A percentile compares a stretch with the other conserved stretches of the same genome.
Evolutionary conservation across 2,113 vertebrate genomes (phyloP).

Genomic region (Mandrillus leucophaeus): DNA sequence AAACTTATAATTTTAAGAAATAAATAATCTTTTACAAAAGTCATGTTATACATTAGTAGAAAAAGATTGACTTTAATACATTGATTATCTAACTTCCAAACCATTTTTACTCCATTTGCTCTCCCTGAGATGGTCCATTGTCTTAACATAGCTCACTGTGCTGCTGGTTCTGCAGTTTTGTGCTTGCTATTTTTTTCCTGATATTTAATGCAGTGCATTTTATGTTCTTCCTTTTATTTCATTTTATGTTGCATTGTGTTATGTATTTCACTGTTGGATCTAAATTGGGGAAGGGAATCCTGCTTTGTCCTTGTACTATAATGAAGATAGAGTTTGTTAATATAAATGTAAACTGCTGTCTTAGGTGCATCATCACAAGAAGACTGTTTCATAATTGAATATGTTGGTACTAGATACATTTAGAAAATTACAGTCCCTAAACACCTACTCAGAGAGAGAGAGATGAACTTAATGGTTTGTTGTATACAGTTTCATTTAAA

Average conservation of each 20-base stretch:
- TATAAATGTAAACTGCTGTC: constrained; percentile 71
- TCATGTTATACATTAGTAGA: neutral
- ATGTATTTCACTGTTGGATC: constrained; percentile 72
- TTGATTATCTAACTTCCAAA: constrained; percentile 2
- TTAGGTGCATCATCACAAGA: constrained; percentile 77
- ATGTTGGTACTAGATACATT: constrained; percentile 71
- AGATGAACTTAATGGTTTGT: constrained; percentile 70
- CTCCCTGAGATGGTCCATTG: constrained; percentile 47
- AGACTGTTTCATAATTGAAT: constrained; percentile 71
- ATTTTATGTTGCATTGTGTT: constrained; percentile 65
- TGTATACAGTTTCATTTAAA: constrained; percentile 77
- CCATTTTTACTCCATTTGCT: neutral
- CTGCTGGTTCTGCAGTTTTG: constrained; percentile 17
- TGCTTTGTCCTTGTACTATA: constrained; percentile 67
- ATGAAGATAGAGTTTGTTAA: constrained; percentile 73
- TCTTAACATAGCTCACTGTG: constrained; percentile 9
- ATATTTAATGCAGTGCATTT: constrained; percentile 66
- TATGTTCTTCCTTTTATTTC: constrained; percentile 76
- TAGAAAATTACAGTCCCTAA: constrained; percentile 78
- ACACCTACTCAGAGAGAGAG: constrained; percentile 70
- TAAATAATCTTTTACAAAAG: constrained; percentile 12
- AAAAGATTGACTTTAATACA: neutral
- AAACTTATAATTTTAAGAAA: constrained; percentile 53
- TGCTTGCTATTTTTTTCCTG: constrained; percentile 53
- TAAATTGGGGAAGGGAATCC: constrained; percentile 70